Conservation (phyloP, 2,888 invertebrate genomes). For the Acanthosepion esculentum region DNA sequence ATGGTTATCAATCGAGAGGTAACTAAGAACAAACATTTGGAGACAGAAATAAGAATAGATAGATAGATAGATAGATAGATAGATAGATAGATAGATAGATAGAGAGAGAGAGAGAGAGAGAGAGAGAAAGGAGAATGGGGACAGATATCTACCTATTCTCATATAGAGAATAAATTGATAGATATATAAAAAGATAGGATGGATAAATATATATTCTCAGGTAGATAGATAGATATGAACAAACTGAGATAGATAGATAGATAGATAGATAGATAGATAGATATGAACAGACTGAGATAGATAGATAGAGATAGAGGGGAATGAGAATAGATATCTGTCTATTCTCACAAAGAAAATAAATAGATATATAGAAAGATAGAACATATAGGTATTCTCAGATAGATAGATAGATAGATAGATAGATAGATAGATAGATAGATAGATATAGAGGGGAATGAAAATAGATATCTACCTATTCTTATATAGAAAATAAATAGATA, state of each 20-base stretch:
- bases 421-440: background rate
- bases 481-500: no score
- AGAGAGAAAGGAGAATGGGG: background rate
- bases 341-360: background rate
- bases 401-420: conserved; percentile 1
- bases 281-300: background rate
- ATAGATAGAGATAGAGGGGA: background rate
- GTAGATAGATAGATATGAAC: background rate
- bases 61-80: background rate
- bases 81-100: background rate
- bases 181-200: no score
- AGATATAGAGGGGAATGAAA: no score
- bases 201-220: background rate
- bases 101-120: background rate
- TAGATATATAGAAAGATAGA: background rate
- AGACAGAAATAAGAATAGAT: background rate
- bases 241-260: background rate
- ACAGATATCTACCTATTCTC: no score
- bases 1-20: no score
- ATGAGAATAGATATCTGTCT: no score
- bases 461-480: no score
- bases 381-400: background rate
- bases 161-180: no score
- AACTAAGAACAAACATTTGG: no score
- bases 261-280: background rate